Evolutionary conservation across 2,888 invertebrate species (phyloP).

Genomic region (Coleophora deauratella): DNA sequence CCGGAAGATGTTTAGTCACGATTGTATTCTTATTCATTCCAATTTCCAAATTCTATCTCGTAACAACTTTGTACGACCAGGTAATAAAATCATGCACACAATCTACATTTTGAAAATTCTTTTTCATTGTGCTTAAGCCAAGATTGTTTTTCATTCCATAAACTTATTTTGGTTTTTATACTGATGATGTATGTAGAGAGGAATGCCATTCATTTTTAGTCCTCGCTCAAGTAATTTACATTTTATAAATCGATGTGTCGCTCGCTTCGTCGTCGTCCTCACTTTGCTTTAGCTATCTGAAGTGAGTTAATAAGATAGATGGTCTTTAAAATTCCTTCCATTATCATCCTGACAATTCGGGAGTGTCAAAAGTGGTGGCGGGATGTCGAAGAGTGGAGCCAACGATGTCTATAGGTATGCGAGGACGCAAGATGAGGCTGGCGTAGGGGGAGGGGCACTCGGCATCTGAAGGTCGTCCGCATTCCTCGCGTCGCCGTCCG

Average conservation of each 20-base stretch:
- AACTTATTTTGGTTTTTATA: slow-evolving; percentile 4
- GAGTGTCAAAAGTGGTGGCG: slow-evolving; percentile 64
- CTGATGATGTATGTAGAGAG: not conserved
- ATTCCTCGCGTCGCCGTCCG: slow-evolving; percentile 73
- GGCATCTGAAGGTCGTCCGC: slow-evolving; percentile 74
- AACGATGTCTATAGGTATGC: slow-evolving; percentile 66
- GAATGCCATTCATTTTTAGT: not conserved
- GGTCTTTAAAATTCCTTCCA: slow-evolving; percentile 25
- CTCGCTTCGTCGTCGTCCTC: too few species aligned
- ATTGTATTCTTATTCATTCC: too few species aligned
- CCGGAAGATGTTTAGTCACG: too few species aligned
- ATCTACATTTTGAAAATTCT: too few species aligned
- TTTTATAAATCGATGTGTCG: too few species aligned
- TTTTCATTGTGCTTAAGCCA: too few species aligned
- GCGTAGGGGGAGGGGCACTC: slow-evolving; percentile 67
- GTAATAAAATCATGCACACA: too few species aligned
- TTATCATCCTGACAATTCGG: slow-evolving; percentile 42
- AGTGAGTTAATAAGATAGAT: slow-evolving; percentile 10
- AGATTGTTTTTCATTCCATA: too few species aligned
- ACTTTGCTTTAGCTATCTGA: too few species aligned
- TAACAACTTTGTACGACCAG: too few species aligned
- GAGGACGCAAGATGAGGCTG: slow-evolving; percentile 72
- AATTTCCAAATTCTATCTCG: too few species aligned
- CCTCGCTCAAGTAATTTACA: too few species aligned
- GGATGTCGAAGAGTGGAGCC: slow-evolving; percentile 68